Evolutionary conservation across 2,888 invertebrate species (phyloP).

Genomic region (Beris chalybata): DNA sequence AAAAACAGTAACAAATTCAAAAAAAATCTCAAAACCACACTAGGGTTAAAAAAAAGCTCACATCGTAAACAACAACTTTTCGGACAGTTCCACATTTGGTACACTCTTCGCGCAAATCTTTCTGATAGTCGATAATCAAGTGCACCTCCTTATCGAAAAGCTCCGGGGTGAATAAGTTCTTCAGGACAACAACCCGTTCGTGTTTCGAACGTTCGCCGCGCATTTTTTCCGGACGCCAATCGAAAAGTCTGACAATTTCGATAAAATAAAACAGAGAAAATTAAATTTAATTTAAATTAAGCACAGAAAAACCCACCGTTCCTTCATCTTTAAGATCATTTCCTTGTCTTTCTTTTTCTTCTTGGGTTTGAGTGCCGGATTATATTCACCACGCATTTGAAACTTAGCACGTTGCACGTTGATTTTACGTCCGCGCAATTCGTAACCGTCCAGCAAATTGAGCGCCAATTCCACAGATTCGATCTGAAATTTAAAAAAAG

Average conservation of each 20-base stretch:
- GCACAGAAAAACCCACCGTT: constrained; percentile 66
- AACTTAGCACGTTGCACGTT: constrained; percentile 92
- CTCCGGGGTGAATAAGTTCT: constrained; percentile 87
- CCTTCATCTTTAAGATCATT: constrained; percentile 87
- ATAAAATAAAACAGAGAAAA: background rate
- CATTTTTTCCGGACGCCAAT: constrained; percentile 94
- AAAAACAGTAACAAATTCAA: background rate
- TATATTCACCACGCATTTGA: constrained; percentile 89
- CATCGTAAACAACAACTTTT: constrained; percentile 89
- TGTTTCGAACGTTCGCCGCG: constrained; percentile 82
- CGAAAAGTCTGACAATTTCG: constrained; percentile 69
- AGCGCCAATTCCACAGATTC: constrained; percentile 94
- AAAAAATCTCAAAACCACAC: background rate
- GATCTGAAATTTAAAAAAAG: constrained; percentile 58
- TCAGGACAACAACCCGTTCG: constrained; percentile 89
- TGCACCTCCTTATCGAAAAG: constrained; percentile 89
- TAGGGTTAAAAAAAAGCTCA: constrained; percentile 56
- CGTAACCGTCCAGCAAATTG: constrained; percentile 86
- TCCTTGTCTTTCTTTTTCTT: constrained; percentile 88
- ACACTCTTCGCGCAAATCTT: constrained; percentile 87
- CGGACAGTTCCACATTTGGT: constrained; percentile 88
- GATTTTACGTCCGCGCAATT: constrained; percentile 76
- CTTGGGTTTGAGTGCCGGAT: constrained; percentile 90
- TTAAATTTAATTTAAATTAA: background rate
- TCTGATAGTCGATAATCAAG: constrained; percentile 86